Conservation (phyloP, 2,797 vertebrate species). For the Erethizon dorsatum region DNA sequence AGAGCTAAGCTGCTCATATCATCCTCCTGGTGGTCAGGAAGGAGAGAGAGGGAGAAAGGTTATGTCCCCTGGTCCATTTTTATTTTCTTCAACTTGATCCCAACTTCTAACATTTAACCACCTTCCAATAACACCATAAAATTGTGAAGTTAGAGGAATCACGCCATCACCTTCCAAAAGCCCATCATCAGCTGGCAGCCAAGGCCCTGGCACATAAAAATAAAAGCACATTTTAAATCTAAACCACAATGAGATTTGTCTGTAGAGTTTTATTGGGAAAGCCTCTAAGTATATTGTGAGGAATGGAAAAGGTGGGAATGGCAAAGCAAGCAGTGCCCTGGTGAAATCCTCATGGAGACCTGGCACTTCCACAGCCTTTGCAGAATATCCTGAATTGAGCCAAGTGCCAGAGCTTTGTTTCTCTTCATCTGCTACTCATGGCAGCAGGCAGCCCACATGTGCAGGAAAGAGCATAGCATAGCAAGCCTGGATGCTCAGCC, state of each 20-base stretch:
- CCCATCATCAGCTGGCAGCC: not conserved
- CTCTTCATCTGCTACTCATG: not conserved
- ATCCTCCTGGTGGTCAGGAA: not conserved
- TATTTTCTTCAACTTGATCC: not conserved
- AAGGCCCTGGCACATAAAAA: not conserved
- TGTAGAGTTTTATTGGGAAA: not conserved
- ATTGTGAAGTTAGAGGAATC: not conserved
- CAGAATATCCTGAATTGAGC: not conserved
- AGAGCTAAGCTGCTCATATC: not conserved
- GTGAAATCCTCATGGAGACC: not conserved
- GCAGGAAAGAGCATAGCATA: not conserved
- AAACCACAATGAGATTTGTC: not conserved
- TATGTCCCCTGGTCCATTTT: not conserved
- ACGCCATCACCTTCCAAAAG: not conserved
- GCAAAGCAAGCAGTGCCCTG: not conserved
- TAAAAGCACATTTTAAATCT: not conserved
- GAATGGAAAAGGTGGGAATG: not conserved
- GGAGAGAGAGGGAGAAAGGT: no score
- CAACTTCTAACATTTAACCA: not conserved
- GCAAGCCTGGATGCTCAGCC: not conserved
- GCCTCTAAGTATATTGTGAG: not conserved
- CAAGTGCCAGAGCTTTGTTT: not conserved
- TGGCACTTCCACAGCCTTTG: not conserved
- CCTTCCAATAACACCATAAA: not conserved
- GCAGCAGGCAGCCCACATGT: not conserved